Percentiles rank a stretch among this genome's conserved stretches.
phyloP scores from a whole-genome alignment of 2,888 invertebrate species.

The Clitarchus hookeri region DNA sequence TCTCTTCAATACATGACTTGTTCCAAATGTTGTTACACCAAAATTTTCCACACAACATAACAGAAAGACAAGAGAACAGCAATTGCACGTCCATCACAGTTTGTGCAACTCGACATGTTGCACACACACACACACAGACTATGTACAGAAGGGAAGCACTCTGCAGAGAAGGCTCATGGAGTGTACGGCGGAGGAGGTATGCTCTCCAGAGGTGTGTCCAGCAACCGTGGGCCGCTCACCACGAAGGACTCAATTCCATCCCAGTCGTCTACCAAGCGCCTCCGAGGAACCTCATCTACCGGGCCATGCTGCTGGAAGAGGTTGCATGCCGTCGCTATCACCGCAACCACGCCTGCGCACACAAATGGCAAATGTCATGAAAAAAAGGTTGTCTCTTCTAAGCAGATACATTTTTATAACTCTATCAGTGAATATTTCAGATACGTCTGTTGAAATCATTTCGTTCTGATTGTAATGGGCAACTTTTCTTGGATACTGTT shows the following conservation, averaged over 20 bases:
- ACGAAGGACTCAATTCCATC: constrained; percentile 65
- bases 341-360: constrained; percentile 63
- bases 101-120: neutral
- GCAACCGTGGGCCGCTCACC: constrained; percentile 29
- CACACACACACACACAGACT: neutral
- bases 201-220: constrained; percentile 40
- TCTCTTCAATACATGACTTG: neutral
- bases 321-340: constrained; percentile 71
- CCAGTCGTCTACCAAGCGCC: constrained; percentile 66
- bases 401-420: too few relatives aligned
- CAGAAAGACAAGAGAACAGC: neutral
- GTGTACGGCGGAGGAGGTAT: constrained; percentile 61
- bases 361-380: neutral
- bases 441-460: too few relatives aligned
- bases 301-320: constrained; percentile 63
- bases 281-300: constrained; percentile 58
- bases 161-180: constrained; percentile 51
- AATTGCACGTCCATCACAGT: neutral
- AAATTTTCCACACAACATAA: neutral
- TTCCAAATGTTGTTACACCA: neutral
- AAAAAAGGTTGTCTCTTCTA: too few relatives aligned
- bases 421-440: too few relatives aligned
- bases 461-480: too few relatives aligned
- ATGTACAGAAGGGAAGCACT: neutral
- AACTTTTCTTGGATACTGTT: too few relatives aligned